A percentile compares a stretch with the other conserved stretches of the same genome.
phyloP scores from a whole-genome alignment of 2,113 vertebrate species.

The Phocoena sinus region DNA sequence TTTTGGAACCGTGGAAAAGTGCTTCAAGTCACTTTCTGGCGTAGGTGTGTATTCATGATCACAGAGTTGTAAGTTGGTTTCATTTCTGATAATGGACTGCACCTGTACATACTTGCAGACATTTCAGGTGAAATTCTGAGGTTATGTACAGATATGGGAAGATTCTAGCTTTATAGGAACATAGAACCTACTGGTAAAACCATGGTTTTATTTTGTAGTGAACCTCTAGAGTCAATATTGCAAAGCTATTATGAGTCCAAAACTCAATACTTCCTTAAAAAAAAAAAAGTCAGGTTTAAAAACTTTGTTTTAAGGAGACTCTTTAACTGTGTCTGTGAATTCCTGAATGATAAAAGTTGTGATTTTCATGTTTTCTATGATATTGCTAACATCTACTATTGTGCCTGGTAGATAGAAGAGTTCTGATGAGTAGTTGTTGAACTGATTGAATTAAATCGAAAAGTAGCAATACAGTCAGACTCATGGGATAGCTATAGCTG shows the following conservation, averaged over 20 bases:
- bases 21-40: neutral
- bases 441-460: neutral
- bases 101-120: neutral
- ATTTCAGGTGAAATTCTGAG: neutral
- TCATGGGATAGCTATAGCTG: neutral
- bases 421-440: neutral
- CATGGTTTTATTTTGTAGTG: neutral
- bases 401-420: neutral
- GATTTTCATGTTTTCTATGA: neutral
- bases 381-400: neutral
- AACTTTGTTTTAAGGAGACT: constrained; percentile 2
- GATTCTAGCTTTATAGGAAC: neutral
- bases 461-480: neutral
- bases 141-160: neutral
- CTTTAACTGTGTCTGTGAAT: neutral
- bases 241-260: neutral
- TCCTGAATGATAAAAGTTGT: neutral
- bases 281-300: neutral
- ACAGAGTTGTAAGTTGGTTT: neutral
- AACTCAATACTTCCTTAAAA: neutral
- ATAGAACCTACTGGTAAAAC: neutral
- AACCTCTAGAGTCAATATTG: neutral
- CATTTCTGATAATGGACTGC: neutral
- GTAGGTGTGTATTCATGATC: neutral
- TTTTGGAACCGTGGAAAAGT: neutral